Conservation (phyloP, 2,888 invertebrate genomes). For the Acrobasis consociella region DNA sequence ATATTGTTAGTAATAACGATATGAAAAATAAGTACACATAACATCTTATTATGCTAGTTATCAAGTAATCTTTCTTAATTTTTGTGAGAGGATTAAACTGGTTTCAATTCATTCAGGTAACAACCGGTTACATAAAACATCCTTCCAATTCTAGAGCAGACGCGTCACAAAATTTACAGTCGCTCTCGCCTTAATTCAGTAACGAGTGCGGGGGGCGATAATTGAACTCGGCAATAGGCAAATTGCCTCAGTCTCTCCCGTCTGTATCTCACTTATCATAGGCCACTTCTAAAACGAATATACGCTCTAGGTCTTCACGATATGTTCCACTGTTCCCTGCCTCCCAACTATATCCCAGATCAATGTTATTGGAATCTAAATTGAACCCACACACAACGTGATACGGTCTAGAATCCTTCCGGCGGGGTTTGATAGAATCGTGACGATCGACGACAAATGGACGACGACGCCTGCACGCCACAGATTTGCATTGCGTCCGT, state of each 20-base stretch:
- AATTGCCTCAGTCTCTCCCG: constrained; percentile 71
- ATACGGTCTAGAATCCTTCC: constrained; percentile 54
- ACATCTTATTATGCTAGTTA: neutral
- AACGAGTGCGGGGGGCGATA: constrained; percentile 82
- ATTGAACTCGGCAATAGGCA: constrained; percentile 80
- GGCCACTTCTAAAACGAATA: constrained; percentile 36
- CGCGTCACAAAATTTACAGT: constrained; percentile 74
- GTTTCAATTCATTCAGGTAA: constrained; percentile 47
- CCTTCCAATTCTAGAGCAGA: constrained; percentile 62
- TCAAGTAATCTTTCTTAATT: neutral
- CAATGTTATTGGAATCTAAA: constrained; percentile 55
- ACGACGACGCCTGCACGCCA: constrained; percentile 50
- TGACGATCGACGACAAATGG: constrained; percentile 60
- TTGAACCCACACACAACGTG: constrained; percentile 54
- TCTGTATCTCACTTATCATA: constrained; percentile 50
- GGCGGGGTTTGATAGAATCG: constrained; percentile 45
- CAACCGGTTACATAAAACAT: constrained; percentile 56
- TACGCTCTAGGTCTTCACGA: constrained; percentile 42
- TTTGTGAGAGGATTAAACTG: constrained; percentile 2
- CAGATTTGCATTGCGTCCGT: constrained; percentile 73
- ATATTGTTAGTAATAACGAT: neutral
- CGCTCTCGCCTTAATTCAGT: constrained; percentile 78
- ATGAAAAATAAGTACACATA: neutral
- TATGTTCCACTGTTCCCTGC: constrained; percentile 48
- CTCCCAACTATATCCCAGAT: constrained; percentile 37